phyloP scores from a whole-genome alignment of 2,113 vertebrate species.

The Chaetops frenatus region DNA sequence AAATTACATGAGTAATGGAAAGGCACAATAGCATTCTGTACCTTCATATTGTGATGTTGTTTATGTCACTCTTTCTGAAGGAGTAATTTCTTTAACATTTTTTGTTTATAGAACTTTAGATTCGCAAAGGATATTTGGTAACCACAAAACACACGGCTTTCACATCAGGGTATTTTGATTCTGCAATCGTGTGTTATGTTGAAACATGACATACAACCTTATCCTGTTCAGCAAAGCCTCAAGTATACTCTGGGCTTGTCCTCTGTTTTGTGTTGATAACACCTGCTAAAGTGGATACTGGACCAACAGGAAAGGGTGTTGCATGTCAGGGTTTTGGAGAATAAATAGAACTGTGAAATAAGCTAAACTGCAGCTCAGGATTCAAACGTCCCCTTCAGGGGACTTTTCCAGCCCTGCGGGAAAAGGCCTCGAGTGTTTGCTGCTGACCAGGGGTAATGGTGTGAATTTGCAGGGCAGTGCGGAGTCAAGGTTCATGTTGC shows the following conservation, averaged over 20 bases:
- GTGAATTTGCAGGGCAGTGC: background rate
- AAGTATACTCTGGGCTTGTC: background rate
- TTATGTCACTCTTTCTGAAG: background rate
- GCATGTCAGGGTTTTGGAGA: background rate
- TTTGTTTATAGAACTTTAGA: background rate
- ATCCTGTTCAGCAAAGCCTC: background rate
- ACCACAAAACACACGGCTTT: background rate
- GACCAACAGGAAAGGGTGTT: conserved; percentile 40
- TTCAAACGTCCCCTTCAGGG: background rate
- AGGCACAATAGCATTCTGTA: background rate
- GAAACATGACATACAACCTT: background rate
- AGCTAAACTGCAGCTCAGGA: background rate
- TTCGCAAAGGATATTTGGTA: background rate
- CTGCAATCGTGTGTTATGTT: background rate
- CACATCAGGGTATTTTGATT: background rate
- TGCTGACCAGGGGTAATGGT: background rate
- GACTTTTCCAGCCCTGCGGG: background rate
- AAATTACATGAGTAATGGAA: background rate
- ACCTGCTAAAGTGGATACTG: conserved; percentile 11
- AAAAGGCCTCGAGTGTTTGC: background rate
- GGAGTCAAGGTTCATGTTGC: background rate
- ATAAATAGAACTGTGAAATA: background rate
- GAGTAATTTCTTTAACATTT: background rate
- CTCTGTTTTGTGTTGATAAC: conserved; percentile 55
- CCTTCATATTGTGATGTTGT: background rate